Evolutionary conservation across 2,888 invertebrate genomes (phyloP), one percentile per base, ranked within the genome.

Genomic region (Archips xylosteana): DNA sequence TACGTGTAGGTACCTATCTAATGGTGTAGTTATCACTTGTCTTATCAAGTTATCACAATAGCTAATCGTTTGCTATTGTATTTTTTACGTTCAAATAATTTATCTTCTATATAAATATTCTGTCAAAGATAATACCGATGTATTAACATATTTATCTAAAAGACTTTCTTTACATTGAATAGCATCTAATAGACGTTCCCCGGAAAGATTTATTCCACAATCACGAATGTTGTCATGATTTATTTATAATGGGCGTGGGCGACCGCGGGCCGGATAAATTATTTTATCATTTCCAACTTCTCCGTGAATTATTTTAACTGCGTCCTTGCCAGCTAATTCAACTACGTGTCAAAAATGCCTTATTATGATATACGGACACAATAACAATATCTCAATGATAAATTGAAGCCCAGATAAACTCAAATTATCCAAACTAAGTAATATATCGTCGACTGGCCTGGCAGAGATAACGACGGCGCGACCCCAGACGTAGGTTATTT

Each of bases 351-450:
- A 68, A 67, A 62, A 36, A 39, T 9, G 42, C 59, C 49, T 61
- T 64, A 64, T 67, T 49, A 68, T 68, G 66, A 71, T 65, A 60
- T 61, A 69, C 34, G 63, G 68, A 42, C 73, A 59, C 57, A 69
- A 69, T 69, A 69, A 69, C 68, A 69, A 73, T 73, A 73, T 73
- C 73, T 51, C 59, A 32, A 49, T 69, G 73, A 73, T 73, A 73
- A 73, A 73, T 73, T 63, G 73, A 73, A 64, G 59, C 68, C 59
- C 39, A 63, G 68, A 73, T 69, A 68, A 63, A 69, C 73, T 59
- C 49, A 64, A 64, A 64, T 68, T 42, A 73, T 73, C 68, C 63
- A 73, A 73, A 73, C 68, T 68, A 68, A 73, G 68, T 68, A 68
- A 68, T 73, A 68, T 63, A 73, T 63, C 68, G 54, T 57, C 57